Conservation (phyloP, 64 coral and sea anemone species). For the Pocillopora damicornis region DNA sequence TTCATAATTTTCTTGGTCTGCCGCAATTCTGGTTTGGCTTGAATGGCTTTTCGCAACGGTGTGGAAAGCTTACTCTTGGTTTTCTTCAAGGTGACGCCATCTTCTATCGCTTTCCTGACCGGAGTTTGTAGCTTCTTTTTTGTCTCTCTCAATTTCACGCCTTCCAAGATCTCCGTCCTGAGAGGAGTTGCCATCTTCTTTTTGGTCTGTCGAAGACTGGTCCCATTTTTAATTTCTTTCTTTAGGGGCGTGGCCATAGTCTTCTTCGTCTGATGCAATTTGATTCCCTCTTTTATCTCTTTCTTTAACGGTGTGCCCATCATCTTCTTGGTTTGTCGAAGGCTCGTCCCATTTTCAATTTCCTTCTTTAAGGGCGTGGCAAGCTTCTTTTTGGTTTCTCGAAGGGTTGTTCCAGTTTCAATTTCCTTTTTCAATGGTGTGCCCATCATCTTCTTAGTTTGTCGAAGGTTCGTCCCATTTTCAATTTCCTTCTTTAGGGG, state of each 20-base stretch:
- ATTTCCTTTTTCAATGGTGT: slow-evolving; percentile 47
- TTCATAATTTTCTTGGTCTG: slow-evolving; percentile 73
- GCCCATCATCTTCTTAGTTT: slow-evolving; percentile 40
- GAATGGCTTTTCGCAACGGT: slow-evolving; percentile 57
- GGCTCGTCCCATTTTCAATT: slow-evolving; percentile 32
- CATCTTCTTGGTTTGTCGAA: slow-evolving; percentile 43
- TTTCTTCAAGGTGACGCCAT: slow-evolving; percentile 29
- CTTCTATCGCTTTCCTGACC: slow-evolving; percentile 58
- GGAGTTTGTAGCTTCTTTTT: slow-evolving; percentile 81
- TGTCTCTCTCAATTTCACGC: slow-evolving; percentile 41
- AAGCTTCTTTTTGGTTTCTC: slow-evolving; percentile 47
- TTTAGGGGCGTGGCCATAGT: slow-evolving; percentile 45
- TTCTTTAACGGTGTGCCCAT: slow-evolving; percentile 31
- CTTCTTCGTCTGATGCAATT: slow-evolving; percentile 39
- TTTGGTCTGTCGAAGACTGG: slow-evolving; percentile 46
- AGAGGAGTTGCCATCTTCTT: slow-evolving; percentile 55
- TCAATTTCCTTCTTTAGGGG: not conserved
- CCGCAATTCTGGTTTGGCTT: slow-evolving; percentile 50
- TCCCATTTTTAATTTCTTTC: slow-evolving; percentile 46
- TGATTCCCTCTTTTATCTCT: slow-evolving; percentile 10
- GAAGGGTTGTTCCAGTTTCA: not conserved
- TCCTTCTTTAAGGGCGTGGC: slow-evolving; percentile 53
- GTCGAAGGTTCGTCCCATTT: slow-evolving; percentile 12
- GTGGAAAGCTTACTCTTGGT: slow-evolving; percentile 69
- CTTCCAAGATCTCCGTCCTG: slow-evolving; percentile 52